These are phyloP conservation scores for Troides helena DNA, from an alignment of 2,888 invertebrate species.

Conservation along the genomic window DNA sequence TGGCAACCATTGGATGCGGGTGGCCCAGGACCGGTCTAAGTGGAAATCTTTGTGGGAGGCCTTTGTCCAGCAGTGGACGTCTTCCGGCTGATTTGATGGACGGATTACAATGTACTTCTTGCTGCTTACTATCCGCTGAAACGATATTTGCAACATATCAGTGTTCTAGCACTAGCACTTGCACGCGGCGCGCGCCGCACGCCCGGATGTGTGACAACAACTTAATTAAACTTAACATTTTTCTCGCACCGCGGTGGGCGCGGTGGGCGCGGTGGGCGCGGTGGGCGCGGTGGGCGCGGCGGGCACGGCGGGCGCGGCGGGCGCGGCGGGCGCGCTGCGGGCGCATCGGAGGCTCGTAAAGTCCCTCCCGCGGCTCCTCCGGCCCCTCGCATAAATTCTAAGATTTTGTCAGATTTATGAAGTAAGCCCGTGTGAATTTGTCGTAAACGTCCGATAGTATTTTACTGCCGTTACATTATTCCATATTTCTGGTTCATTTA, in stretches of 20 bases:
- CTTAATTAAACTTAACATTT: conserved; percentile 62
- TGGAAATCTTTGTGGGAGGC: no score
- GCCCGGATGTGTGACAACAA: conserved; percentile 32
- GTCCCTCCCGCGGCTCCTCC: conserved; percentile 45
- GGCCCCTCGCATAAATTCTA: conserved; percentile 66
- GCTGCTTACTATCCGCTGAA: no score
- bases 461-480: conserved; percentile 68
- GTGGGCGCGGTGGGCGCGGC: conserved; percentile 36
- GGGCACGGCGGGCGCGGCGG: conserved; percentile 41
- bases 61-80: no score
- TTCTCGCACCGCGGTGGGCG: conserved; percentile 49
- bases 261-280: conserved; percentile 44
- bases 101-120: no score
- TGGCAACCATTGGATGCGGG: no score
- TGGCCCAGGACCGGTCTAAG: no score
- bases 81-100: no score
- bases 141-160: no score
- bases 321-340: conserved; percentile 44
- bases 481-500: conserved; percentile 49
- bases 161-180: no score
- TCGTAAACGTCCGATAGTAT: conserved; percentile 73
- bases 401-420: conserved; percentile 75
- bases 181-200: no score
- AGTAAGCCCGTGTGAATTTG: conserved; percentile 74
- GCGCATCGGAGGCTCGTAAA: conserved; percentile 61